Evolutionary conservation across 2,113 vertebrate genomes (phyloP).

Genomic region (Ceratotherium simum): DNA sequence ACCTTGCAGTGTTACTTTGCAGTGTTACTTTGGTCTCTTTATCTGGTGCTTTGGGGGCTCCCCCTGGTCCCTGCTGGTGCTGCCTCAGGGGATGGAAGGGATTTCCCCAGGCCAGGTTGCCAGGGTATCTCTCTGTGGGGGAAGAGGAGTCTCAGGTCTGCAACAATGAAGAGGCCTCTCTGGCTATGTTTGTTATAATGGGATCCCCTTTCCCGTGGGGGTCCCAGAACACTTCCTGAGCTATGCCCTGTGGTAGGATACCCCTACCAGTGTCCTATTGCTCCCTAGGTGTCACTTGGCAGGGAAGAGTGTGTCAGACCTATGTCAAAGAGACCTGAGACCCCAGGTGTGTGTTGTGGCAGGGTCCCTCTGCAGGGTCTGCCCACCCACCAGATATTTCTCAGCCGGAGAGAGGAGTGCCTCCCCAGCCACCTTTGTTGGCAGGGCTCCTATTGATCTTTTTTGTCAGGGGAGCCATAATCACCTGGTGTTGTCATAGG

Average conservation of each 20-base stretch:
- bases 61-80: neutral
- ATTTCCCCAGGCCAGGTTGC: neutral
- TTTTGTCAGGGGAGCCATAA: neutral
- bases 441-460: neutral
- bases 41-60: neutral
- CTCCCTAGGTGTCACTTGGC: neutral
- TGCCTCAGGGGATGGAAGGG: neutral
- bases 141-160: neutral
- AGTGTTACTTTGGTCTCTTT: neutral
- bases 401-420: too few species aligned
- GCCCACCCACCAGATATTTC: too few species aligned
- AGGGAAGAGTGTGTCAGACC: neutral
- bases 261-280: neutral
- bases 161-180: neutral
- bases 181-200: neutral
- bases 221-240: neutral
- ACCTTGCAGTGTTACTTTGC: neutral
- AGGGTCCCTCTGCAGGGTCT: neutral
- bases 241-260: neutral
- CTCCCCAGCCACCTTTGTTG: too few species aligned
- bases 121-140: neutral
- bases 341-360: neutral
- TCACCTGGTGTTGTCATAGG: neutral
- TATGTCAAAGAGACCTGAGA: neutral
- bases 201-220: neutral